A percentile compares a stretch with the other conserved stretches of the same genome.
Conservation (phyloP, 2,113 vertebrate species). For the Pipa parva region DNA sequence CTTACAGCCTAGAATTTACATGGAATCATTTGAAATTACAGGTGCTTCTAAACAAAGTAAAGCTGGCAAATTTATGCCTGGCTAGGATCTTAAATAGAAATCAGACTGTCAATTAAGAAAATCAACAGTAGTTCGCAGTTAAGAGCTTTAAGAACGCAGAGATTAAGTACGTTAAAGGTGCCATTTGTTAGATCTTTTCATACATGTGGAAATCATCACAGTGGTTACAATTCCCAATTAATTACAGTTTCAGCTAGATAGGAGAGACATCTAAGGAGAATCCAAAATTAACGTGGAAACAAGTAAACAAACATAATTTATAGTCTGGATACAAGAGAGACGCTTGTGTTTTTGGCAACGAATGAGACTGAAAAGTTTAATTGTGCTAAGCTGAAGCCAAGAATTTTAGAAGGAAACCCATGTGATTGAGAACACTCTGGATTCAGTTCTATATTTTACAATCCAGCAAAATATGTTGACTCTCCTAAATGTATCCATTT, state of each 20-base stretch:
- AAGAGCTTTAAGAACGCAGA: slow-evolving; percentile 28
- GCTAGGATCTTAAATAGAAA: slow-evolving; percentile 12
- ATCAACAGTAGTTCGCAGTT: slow-evolving; percentile 32
- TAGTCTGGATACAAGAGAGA: not conserved
- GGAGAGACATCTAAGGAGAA: too few species aligned
- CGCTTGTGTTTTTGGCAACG: not conserved
- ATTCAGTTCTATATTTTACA: too few species aligned
- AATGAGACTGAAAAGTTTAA: not conserved
- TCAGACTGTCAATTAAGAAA: slow-evolving; percentile 34
- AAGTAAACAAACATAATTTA: too few species aligned
- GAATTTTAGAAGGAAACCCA: too few species aligned
- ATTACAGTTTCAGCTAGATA: too few species aligned
- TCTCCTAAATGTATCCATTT: too few species aligned
- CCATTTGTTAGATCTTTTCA: slow-evolving; percentile 15
- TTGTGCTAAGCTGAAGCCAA: too few species aligned
- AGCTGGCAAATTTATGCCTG: slow-evolving; percentile 28
- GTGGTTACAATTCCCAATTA: not conserved
- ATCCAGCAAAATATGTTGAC: too few species aligned
- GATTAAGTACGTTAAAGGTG: slow-evolving; percentile 28
- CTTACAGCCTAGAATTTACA: slow-evolving; percentile 19
- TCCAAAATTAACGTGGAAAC: too few species aligned
- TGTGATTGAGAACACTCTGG: too few species aligned
- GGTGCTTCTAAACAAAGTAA: slow-evolving; percentile 35
- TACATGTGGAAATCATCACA: not conserved
- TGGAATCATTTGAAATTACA: slow-evolving; percentile 30